Conservation (phyloP, 2,888 invertebrate genomes). For the Volucella zonaria region DNA sequence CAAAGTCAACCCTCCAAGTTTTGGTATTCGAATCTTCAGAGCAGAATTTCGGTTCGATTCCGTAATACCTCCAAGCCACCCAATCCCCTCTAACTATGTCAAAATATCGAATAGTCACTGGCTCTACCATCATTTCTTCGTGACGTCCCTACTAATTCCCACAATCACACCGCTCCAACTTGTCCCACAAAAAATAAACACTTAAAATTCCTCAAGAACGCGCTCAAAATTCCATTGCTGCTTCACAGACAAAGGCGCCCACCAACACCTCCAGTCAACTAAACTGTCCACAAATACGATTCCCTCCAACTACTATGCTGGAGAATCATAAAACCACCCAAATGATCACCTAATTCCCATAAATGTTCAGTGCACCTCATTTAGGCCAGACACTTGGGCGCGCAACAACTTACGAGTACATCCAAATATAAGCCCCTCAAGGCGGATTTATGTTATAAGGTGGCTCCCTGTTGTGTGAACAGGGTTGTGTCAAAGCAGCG, state of each 20-base stretch:
- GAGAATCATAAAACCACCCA: constrained; percentile 53
- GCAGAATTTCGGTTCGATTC: too few relatives aligned
- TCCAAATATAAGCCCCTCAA: constrained; percentile 35
- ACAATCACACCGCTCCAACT: too few relatives aligned
- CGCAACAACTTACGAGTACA: constrained; percentile 50
- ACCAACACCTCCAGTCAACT: constrained; percentile 5
- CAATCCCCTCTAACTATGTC: not conserved
- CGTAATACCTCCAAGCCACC: not conserved
- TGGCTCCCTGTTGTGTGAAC: not conserved
- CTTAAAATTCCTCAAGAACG: not conserved
- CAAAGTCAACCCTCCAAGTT: too few relatives aligned
- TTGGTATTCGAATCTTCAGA: too few relatives aligned
- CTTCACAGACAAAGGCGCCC: not conserved
- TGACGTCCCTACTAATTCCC: not conserved
- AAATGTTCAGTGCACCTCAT: constrained; percentile 25
- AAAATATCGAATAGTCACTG: not conserved
- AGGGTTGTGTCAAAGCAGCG: constrained; percentile 1
- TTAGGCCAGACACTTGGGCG: constrained; percentile 55
- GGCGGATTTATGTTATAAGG: constrained; percentile 15
- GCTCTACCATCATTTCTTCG: not conserved
- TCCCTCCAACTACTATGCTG: constrained; percentile 12
- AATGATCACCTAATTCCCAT: constrained; percentile 61
- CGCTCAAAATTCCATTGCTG: not conserved
- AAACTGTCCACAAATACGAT: not conserved
- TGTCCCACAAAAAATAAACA: too few relatives aligned